Base-by-base conservation (phyloP, 2,113 vertebrate species). In the Pipa parva region DNA sequence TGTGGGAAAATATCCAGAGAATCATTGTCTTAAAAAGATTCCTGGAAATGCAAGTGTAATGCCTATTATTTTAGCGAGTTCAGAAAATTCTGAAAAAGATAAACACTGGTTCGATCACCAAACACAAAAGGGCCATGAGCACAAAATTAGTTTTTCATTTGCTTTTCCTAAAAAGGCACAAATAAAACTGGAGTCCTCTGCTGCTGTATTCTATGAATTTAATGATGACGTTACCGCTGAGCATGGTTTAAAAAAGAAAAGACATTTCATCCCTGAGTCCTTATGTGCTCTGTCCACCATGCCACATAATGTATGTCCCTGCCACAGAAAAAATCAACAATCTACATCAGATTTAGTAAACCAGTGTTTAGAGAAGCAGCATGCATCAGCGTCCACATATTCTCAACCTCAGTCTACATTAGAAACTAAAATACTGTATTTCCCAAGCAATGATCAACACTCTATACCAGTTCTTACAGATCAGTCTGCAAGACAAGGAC, bases 121-220 rank as follows among this genome's bases (percentile, higher is more conserved):
- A 48, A 59, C 75, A 21, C 77, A 83, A 21, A 79, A 87, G 71
- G 66, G 74, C 51, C 80, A 84, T 42, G 78, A 83, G 59, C 87
- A 90, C 26, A 91, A 85, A 75, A 77, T 87, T 9, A 90, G 89
- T 0, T 93, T 95, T 77, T 95, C 92, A 59, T 92, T 95, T 74
- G 88, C 92, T 61, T 92, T 95, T 77, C 89, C 89, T 17, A 95
- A 94, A 85, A 93, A 90, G 80, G 86, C 89, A 3, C 82, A 76
- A 0, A 46, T 93, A 72, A 93, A 91, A 59, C 84, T 95, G 60
- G 92, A 95, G 74, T 91, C 91, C 20, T 94, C 92, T 2, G 92
- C 92, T 7, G 90, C 92, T 0, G 92, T 90, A 37, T 95, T 95
- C 78, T 91, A 87, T 15, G 92, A 95, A 61, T 80, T 79, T 48